phyloP scores from a whole-genome alignment of 2,113 vertebrate species.

The Castor canadensis region DNA sequence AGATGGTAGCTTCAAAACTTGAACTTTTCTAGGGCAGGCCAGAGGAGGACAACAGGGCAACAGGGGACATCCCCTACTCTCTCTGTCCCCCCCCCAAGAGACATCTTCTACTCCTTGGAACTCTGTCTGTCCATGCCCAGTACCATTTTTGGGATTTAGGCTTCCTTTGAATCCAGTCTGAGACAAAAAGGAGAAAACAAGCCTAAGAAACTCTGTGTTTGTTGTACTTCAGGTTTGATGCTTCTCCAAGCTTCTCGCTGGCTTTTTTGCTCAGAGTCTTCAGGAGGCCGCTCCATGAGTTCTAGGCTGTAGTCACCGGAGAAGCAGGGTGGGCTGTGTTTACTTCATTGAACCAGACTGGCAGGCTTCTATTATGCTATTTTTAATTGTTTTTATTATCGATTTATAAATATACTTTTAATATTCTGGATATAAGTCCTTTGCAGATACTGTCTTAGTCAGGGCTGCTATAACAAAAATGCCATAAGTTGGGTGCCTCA shows the following conservation, averaged over 20 bases:
- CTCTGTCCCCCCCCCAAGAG: not conserved
- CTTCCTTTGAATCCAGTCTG: not conserved
- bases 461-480: too few species aligned
- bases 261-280: not conserved
- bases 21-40: not conserved
- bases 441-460: too few species aligned
- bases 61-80: too few species aligned
- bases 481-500: too few species aligned
- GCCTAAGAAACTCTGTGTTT: too few species aligned
- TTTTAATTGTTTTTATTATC: not conserved
- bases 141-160: not conserved
- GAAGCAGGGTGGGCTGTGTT: not conserved
- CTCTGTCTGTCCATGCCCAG: too few species aligned
- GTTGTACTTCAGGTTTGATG: not conserved
- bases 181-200: not conserved
- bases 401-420: not conserved
- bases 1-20: not conserved
- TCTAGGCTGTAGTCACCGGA: too few species aligned
- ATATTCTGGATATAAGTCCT: too few species aligned
- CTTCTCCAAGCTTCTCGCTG: not conserved
- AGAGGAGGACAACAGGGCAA: too few species aligned
- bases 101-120: not conserved
- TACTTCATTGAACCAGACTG: not conserved
- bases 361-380: not conserved
- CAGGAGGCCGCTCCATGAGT: not conserved